Evolutionary conservation across 2,888 invertebrate species (phyloP).

Genomic region (Schrankia costaestrigalis): DNA sequence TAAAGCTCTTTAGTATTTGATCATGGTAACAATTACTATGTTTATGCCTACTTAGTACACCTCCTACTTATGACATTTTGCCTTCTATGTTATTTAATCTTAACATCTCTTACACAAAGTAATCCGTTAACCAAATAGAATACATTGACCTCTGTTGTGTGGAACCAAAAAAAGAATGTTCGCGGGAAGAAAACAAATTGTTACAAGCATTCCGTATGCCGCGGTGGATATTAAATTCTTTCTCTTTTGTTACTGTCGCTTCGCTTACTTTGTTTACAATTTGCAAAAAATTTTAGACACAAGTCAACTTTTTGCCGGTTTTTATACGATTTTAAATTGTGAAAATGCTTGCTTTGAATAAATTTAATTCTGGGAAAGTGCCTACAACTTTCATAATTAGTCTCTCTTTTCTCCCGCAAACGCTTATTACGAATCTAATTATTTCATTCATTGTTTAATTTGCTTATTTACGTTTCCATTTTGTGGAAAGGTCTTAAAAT

Average conservation of each 20-base stretch:
- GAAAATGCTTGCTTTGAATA: slow-evolving; percentile 50
- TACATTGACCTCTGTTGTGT: slow-evolving; percentile 41
- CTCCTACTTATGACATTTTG: neutral
- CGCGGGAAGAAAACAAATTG: slow-evolving; percentile 67
- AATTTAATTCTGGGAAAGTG: slow-evolving; percentile 38
- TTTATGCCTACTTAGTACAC: neutral
- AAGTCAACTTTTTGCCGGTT: slow-evolving; percentile 54
- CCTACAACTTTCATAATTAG: slow-evolving; percentile 30
- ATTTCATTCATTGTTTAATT: slow-evolving; percentile 18
- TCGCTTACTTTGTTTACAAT: slow-evolving; percentile 63
- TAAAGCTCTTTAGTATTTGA: too few relatives aligned
- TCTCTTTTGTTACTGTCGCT: slow-evolving; percentile 60
- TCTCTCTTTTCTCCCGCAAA: slow-evolving; percentile 23
- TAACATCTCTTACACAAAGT: neutral
- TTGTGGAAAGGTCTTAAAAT: too few relatives aligned
- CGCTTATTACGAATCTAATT: slow-evolving; percentile 17
- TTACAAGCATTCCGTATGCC: slow-evolving; percentile 59
- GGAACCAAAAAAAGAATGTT: slow-evolving; percentile 56
- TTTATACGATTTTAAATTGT: slow-evolving; percentile 51
- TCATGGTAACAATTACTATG: neutral
- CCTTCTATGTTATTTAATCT: slow-evolving; percentile 1
- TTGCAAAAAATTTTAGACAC: slow-evolving; percentile 50
- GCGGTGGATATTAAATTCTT: slow-evolving; percentile 75
- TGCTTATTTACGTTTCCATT: too few relatives aligned
- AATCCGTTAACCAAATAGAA: slow-evolving; percentile 13